Evolutionary conservation across 2,888 invertebrate species (phyloP), one percentile per base, ranked within the genome.

Genomic region (Corbicula japonica): DNA sequence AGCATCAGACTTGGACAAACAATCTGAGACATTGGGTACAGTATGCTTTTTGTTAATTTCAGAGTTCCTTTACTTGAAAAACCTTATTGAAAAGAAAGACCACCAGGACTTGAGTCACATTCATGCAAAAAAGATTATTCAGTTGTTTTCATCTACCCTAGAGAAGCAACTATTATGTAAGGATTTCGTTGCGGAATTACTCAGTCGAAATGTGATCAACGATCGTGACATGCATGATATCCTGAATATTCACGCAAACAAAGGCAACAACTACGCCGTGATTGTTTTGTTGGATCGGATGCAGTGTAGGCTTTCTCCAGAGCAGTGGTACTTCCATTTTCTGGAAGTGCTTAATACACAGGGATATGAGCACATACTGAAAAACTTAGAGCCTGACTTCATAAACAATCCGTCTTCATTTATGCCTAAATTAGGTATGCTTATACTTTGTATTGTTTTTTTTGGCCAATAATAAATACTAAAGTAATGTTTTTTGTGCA

Each of bases 321-420:
- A 28, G 48, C 41, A 26, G 21, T 73, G 73, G 73, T 73, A 73
- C 23, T 46, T 35, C 10, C 46, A 34, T 23, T 65, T 73, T 28
- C 46, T 73, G 12, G 44, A 50, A 10, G 30, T 35, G 8, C 44
- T 73, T n/a, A 30, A 46, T 32, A 35, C 56, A 5, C n/a, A 35
- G 5, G 41, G 26, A n/a, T 28, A 30, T 28, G 10, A 38, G 10
- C 26, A 68, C 28, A n/a, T 68, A n/a, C 54, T 56, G 1, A 15
- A 68, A 41, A 23, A 28, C 18, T 48, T 68, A 21, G 66, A 68
- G n/a, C 66, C 66, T 18, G 38, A 68, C 10, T 68, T 68, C 26
- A 35, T 68, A 18, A 12, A 1, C 3, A 60, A 35, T 60, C 60
- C 60, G 1, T 60, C 60, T 2, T 2, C 60, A 23, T 60, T 6